A percentile compares a stretch with the other conserved stretches of the same genome.
phyloP scores from a whole-genome alignment of 2,797 vertebrate genomes.

The Odontamblyopus lacepedii region DNA sequence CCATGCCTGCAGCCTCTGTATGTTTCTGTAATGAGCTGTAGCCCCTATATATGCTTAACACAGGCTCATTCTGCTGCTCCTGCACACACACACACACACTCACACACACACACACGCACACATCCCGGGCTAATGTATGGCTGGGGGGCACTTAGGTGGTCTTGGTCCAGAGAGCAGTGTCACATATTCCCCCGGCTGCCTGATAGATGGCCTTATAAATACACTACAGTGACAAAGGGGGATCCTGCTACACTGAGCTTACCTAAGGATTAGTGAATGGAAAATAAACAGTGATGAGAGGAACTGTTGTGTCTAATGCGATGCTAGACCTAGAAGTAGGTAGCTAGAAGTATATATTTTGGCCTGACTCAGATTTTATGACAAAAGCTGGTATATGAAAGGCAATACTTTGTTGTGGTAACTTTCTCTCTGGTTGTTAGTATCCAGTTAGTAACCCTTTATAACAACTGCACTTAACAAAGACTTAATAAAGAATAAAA shows the following conservation, averaged over 20 bases:
- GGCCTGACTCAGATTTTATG: background rate
- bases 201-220: constrained; percentile 73
- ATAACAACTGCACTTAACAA: no score
- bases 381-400: background rate
- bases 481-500: no score
- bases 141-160: constrained; percentile 65
- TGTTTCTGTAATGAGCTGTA: no score
- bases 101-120: constrained; percentile 20
- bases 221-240: constrained; percentile 63
- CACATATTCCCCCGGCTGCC: constrained; percentile 51
- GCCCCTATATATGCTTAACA: constrained; percentile 38
- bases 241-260: constrained; percentile 55
- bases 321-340: background rate
- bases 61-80: constrained; percentile 4
- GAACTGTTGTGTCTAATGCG: background rate
- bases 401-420: background rate
- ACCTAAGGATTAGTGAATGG: constrained; percentile 43
- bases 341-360: background rate
- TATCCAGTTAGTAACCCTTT: no score
- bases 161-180: constrained; percentile 62
- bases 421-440: background rate
- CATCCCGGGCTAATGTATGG: constrained; percentile 53
- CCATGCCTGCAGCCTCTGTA: constrained; percentile 27
- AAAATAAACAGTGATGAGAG: constrained; percentile 28
- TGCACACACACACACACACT: constrained; percentile 18